Base-by-base conservation (phyloP, 2,797 vertebrate species). In the Phrynocephalus guinanensis region DNA sequence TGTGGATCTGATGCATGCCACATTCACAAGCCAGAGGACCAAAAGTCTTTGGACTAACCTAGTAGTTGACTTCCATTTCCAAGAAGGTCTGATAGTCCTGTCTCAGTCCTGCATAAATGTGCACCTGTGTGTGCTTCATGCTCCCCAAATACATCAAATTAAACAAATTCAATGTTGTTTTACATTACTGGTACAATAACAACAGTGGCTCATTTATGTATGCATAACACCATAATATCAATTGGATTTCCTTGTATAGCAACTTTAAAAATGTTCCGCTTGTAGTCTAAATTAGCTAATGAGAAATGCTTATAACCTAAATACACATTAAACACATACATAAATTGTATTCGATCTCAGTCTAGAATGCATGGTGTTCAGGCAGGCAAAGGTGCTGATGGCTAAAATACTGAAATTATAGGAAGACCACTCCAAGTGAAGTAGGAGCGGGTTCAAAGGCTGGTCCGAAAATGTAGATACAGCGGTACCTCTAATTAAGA, bases 171-270 rank as follows among this genome's bases (percentile, higher is more conserved):
- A 63, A 20, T 20, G 13, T 20, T 5, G 5, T 63, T 63, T 63
- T 63, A 63, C 60, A 63, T 78, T 48, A 26, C 30, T 75, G n/a
- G 44, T 38, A 68, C 22, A 50, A 81, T 5, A 15, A 75, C 16
- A 44, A 50, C 66, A 75, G 33, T 80, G 28, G 38, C 38, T 84
- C 22, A 79, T 33, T 80, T 66, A 88, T 67, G 66, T 5, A 84
- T 44, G 33, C 6, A 44, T 76, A 52, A 73, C 6, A 38, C 18
- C 20, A 20, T n/a, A 10, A 24, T 60, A 18, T 15, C 28, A n/a
- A 48, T 68, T 28, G 13, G 11, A 16, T 68, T 13, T 48, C 67
- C 68, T 38, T 82, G 13, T 28, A 9, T 81, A 48, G 28, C 8
- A 68, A 68, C 18, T 24, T 26, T 9, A 72, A 15, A 76, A 28